phyloP scores from a whole-genome alignment of 53 echinoderm and acorn worm species.

The Echinarachnius parma region DNA sequence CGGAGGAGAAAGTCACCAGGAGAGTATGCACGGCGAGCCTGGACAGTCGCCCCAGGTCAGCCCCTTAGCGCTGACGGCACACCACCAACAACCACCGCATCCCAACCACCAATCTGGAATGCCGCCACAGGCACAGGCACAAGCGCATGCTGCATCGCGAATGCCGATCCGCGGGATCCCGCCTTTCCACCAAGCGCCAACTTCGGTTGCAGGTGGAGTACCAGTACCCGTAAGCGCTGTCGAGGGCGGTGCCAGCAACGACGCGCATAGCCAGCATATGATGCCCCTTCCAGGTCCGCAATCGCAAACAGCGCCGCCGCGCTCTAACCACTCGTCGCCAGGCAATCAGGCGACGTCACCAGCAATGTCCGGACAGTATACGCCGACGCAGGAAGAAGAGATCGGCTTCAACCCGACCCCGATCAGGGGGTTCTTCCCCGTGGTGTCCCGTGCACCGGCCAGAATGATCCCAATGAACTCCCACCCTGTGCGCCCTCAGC shows the following conservation, averaged over 20 bases:
- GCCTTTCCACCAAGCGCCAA: constrained; percentile 7
- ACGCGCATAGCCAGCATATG: background rate
- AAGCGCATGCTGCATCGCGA: background rate
- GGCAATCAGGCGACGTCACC: background rate
- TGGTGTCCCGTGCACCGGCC: background rate
- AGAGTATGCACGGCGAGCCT: background rate
- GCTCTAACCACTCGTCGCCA: constrained; percentile 11
- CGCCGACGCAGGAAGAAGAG: constrained; percentile 21
- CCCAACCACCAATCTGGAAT: background rate
- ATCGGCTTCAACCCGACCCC: constrained; percentile 26
- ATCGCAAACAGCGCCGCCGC: background rate
- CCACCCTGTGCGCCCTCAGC: constrained; percentile 13
- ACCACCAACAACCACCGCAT: background rate
- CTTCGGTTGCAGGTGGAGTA: background rate
- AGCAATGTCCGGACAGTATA: background rate
- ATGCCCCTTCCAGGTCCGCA: background rate
- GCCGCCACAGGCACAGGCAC: constrained; percentile 1
- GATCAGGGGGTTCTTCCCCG: constrained; percentile 23
- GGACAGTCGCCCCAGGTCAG: background rate
- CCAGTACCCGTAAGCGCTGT: background rate
- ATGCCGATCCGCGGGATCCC: constrained; percentile 10
- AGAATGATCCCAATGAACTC: constrained; percentile 6
- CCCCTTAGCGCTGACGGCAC: constrained; percentile 16
- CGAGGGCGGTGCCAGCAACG: no score
- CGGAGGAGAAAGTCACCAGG: background rate